phyloP scores from a whole-genome alignment of 2,113 vertebrate genomes.

The Chaetops frenatus region DNA sequence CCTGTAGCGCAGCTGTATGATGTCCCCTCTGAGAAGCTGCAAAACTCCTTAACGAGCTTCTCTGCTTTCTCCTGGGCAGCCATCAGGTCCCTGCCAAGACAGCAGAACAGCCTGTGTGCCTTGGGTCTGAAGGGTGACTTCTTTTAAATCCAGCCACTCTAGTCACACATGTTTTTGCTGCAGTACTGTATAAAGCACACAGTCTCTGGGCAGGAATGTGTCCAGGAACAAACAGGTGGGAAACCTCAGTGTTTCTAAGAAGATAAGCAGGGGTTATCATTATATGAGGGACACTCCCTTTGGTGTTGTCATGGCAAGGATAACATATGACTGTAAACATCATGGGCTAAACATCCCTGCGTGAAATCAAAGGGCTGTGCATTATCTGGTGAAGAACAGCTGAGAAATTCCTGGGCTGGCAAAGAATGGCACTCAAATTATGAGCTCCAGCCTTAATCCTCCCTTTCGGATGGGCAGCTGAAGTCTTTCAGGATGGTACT shows the following conservation, averaged over 20 bases:
- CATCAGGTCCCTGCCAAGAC: not conserved
- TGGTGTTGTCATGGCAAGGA: conserved; percentile 33
- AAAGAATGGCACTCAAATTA: conserved; percentile 12
- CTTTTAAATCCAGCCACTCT: not conserved
- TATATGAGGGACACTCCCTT: conserved; percentile 1
- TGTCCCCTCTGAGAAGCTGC: not conserved
- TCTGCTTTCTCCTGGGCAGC: not conserved
- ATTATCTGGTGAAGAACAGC: conserved; percentile 34
- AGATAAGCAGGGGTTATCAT: conserved; percentile 29
- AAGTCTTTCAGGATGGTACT: not conserved
- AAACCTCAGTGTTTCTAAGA: conserved; percentile 16
- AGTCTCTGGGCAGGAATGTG: not conserved
- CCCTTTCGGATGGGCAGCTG: conserved; percentile 2
- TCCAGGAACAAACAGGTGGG: conserved; percentile 29
- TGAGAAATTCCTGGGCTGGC: conserved; percentile 30
- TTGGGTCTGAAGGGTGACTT: not conserved
- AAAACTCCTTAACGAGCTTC: not conserved
- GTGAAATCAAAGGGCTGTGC: conserved; percentile 2
- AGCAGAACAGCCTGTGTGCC: not conserved
- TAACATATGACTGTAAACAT: conserved; percentile 35
- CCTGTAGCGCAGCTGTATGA: not conserved
- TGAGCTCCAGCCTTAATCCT: conserved; percentile 19
- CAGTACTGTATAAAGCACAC: not conserved
- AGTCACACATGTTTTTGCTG: not conserved
- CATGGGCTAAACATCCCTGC: not conserved